A percentile compares a stretch with the other conserved stretches of the same genome.
phyloP scores from a whole-genome alignment of 2,888 invertebrate species.

The Hartigia nigra region DNA sequence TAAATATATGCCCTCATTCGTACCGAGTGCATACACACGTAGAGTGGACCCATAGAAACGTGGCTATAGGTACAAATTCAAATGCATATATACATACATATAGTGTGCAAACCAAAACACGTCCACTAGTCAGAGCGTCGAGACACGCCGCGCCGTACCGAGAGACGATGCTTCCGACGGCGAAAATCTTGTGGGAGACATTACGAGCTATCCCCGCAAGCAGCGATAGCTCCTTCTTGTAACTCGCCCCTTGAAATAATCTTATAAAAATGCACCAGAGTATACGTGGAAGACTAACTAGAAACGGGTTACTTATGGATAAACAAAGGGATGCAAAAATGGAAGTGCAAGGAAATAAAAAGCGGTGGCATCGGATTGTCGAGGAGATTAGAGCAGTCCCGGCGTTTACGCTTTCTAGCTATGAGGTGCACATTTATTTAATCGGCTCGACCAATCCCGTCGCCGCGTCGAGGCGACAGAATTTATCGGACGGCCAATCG shows the following conservation, averaged over 20 bases:
- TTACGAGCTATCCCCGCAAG: background rate
- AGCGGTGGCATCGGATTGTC: background rate
- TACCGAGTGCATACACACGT: conserved; percentile 29
- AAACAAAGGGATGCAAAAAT: background rate
- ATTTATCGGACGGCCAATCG: conserved; percentile 41
- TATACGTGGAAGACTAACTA: background rate
- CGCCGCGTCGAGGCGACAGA: conserved; percentile 36
- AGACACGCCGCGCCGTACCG: background rate
- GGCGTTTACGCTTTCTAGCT: background rate
- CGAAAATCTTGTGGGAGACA: background rate
- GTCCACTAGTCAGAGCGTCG: conserved; percentile 46
- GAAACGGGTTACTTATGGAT: background rate
- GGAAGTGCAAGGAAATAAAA: background rate
- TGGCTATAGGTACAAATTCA: background rate
- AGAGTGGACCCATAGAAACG: conserved; percentile 12
- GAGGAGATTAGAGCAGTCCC: background rate
- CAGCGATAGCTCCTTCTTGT: background rate
- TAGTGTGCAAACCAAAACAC: conserved; percentile 47
- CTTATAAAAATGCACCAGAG: too few relatives aligned
- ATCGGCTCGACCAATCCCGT: background rate
- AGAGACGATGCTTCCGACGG: conserved; percentile 1
- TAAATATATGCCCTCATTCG: conserved; percentile 45
- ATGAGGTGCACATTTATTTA: background rate
- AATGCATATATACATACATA: conserved; percentile 19
- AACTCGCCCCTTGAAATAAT: background rate